Conservation (phyloP, 2,797 vertebrate genomes). For the Knipowitschia caucasica region DNA sequence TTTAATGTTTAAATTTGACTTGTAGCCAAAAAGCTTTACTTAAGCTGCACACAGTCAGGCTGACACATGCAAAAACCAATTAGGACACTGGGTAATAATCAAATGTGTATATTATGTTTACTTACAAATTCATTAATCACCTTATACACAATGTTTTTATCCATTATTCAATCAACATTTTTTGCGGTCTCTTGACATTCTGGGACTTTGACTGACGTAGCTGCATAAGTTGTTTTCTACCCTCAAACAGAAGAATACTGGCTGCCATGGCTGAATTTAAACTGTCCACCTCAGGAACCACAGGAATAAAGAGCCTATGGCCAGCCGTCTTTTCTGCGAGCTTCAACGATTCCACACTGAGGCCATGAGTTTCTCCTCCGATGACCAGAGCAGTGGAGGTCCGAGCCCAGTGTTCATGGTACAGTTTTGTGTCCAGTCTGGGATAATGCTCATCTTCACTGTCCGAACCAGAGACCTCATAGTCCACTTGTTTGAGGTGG, state of each 20-base stretch:
- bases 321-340: conserved; percentile 79
- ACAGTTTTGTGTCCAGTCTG: conserved; percentile 68
- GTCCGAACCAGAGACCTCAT: conserved; percentile 59
- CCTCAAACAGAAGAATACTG: conserved; percentile 90
- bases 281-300: conserved; percentile 83
- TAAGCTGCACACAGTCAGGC: not conserved
- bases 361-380: conserved; percentile 84
- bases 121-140: not conserved
- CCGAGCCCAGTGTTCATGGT: conserved; percentile 80
- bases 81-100: not conserved
- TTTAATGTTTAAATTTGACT: conserved; percentile 5
- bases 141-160: not conserved
- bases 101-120: not conserved
- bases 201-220: conserved; percentile 25
- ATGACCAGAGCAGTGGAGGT: conserved; percentile 81
- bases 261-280: conserved; percentile 90
- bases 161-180: not conserved
- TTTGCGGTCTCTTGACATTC: not conserved
- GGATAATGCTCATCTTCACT: conserved; percentile 40
- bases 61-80: not conserved
- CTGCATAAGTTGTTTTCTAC: conserved; percentile 80
- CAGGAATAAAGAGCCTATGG: conserved; percentile 79
- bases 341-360: conserved; percentile 78
- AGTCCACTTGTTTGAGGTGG: conserved; percentile 22
- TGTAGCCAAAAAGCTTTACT: conserved; percentile 7